Percentiles rank a stretch among this genome's conserved stretches.
Evolutionary conservation across 1,140 invertebrate species (phyloP).

Genomic region (Daktulosphaira vitifoliae): DNA sequence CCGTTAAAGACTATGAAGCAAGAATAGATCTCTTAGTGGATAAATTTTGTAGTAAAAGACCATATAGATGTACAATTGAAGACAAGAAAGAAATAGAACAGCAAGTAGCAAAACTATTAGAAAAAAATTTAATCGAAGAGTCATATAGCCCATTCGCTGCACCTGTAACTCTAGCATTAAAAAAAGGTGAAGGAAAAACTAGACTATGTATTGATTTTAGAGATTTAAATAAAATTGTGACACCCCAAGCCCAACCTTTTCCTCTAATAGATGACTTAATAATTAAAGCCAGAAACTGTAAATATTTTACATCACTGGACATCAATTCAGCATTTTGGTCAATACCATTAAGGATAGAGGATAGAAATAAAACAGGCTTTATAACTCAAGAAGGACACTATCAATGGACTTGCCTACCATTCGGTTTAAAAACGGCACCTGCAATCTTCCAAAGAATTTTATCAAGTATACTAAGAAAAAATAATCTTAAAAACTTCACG

Average conservation of each 20-base stretch:
- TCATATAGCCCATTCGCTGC: too few species aligned
- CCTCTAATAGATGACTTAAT: slow-evolving; percentile 42
- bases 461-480: too few species aligned
- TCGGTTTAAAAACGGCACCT: too few species aligned
- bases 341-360: slow-evolving; percentile 40
- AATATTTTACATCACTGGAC: slow-evolving; percentile 42
- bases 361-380: slow-evolving; percentile 43
- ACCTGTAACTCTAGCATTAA: slow-evolving; percentile 39
- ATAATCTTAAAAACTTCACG: slow-evolving; percentile 33
- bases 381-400: too few species aligned
- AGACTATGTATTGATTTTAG: too few species aligned
- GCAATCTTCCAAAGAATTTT: slow-evolving; percentile 44
- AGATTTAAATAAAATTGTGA: slow-evolving; percentile 43
- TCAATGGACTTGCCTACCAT: too few species aligned
- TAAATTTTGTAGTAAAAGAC: slow-evolving; percentile 40
- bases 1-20: slow-evolving; percentile 40
- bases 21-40: slow-evolving; percentile 39
- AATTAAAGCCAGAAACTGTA: slow-evolving; percentile 41
- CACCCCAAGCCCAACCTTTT: slow-evolving; percentile 43
- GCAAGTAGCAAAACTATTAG: neutral
- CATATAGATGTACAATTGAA: too few species aligned
- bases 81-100: slow-evolving; percentile 43
- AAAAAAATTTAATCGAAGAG: slow-evolving; percentile 40
- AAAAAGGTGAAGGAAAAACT: slow-evolving; percentile 42
- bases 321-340: slow-evolving; percentile 45